These are phyloP conservation scores for Parelbella ahira DNA, from an alignment of 2,888 invertebrate species.

Conservation along the genomic window DNA sequence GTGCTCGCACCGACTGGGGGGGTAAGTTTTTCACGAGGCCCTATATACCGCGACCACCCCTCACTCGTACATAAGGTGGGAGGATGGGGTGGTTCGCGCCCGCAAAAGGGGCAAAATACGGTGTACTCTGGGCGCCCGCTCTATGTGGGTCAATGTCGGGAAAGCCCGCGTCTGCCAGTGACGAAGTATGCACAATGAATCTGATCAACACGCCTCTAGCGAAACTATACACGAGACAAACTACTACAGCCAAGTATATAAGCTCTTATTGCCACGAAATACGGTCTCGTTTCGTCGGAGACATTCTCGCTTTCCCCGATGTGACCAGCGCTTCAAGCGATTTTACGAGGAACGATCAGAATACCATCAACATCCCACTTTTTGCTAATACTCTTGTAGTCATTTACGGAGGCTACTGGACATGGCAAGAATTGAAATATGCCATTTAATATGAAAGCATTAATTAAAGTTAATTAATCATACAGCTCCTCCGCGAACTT, in stretches of 20 bases:
- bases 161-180: conserved; percentile 81
- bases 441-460: too few relatives aligned
- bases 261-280: conserved; percentile 43
- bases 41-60: conserved; percentile 81
- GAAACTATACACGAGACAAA: conserved; percentile 62
- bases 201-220: conserved; percentile 76
- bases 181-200: conserved; percentile 80
- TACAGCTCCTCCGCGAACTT: too few relatives aligned
- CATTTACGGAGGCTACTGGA: too few relatives aligned
- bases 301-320: too few relatives aligned
- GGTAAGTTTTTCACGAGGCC: conserved; percentile 81
- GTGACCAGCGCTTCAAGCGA: conserved; percentile 14
- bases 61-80: conserved; percentile 78
- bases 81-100: conserved; percentile 77
- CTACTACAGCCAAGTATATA: conserved; percentile 38
- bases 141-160: conserved; percentile 82
- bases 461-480: too few relatives aligned
- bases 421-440: too few relatives aligned
- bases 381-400: too few relatives aligned
- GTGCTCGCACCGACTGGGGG: conserved; percentile 73
- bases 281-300: too few relatives aligned
- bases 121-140: conserved; percentile 79
- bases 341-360: too few relatives aligned
- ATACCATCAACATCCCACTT: too few relatives aligned
- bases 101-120: conserved; percentile 82